phyloP scores from a whole-genome alignment of 2,797 vertebrate genomes.

The Mormyrops attenuatus region DNA sequence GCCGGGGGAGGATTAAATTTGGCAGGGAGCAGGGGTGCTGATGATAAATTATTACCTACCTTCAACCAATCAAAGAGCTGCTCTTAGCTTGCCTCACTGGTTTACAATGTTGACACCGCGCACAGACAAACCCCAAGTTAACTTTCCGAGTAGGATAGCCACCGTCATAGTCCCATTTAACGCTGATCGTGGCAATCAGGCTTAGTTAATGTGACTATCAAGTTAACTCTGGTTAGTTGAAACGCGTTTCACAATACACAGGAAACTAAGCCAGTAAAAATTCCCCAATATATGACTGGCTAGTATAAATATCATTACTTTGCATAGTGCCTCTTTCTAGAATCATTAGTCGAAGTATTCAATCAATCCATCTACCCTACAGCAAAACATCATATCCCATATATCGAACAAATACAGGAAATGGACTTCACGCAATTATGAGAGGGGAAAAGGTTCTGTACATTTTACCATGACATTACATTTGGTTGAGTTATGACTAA shows the following conservation, averaged over 20 bases:
- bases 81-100: not conserved
- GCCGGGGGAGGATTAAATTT: too few species aligned
- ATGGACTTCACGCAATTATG: not conserved
- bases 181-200: not conserved
- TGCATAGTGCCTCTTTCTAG: not conserved
- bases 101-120: not conserved
- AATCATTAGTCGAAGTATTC: not conserved
- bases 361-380: not conserved
- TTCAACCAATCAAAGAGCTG: too few species aligned
- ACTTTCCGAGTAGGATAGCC: not conserved
- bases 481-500: not conserved
- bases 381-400: not conserved
- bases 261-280: not conserved
- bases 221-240: not conserved
- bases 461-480: not conserved
- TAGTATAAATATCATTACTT: not conserved
- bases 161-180: not conserved
- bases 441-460: not conserved
- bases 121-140: not conserved
- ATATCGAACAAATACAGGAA: not conserved
- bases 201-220: not conserved
- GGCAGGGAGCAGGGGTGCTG: too few species aligned
- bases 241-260: not conserved
- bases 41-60: too few species aligned
- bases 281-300: not conserved